Conservation (phyloP, 1,140 invertebrate species). For the Cyclargus thomasi region DNA sequence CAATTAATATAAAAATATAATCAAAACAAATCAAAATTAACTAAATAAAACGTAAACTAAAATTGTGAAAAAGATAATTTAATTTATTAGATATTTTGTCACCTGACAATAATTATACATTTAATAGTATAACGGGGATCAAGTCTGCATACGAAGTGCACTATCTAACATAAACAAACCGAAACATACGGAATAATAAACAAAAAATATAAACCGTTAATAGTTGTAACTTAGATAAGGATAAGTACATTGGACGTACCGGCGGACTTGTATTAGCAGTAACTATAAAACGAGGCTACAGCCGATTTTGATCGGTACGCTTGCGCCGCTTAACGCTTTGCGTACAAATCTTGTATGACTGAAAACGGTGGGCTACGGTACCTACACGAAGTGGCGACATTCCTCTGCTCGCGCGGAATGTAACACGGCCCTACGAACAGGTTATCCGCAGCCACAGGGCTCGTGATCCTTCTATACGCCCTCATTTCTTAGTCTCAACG, state of each 20-base stretch:
- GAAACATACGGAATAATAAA: neutral
- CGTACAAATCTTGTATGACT: conserved; percentile 66
- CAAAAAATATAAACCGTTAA: conserved; percentile 8
- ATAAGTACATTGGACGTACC: conserved; percentile 31
- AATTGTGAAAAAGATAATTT: too few species aligned
- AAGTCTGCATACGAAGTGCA: neutral
- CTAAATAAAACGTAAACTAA: too few species aligned
- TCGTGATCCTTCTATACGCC: conserved; percentile 52
- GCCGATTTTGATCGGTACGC: conserved; percentile 40
- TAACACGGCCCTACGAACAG: conserved; percentile 62
- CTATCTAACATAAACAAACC: conserved; percentile 5
- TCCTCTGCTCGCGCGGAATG: conserved; percentile 62
- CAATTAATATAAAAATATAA: too few species aligned
- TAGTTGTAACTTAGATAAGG: conserved; percentile 6
- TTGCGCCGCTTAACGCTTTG: conserved; percentile 46
- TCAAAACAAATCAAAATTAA: too few species aligned
- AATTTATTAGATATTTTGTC: too few species aligned
- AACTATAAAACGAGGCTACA: conserved; percentile 49
- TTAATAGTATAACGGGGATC: neutral
- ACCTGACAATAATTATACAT: too few species aligned
- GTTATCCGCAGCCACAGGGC: conserved; percentile 55
- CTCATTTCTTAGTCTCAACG: conserved; percentile 36
- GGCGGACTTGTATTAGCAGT: conserved; percentile 45
- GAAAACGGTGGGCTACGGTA: conserved; percentile 61
- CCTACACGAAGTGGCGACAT: conserved; percentile 64